A percentile compares a stretch with the other conserved stretches of the same genome.
phyloP scores from a whole-genome alignment of 2,797 vertebrate genomes.

The Macroramphosus scolopax region DNA sequence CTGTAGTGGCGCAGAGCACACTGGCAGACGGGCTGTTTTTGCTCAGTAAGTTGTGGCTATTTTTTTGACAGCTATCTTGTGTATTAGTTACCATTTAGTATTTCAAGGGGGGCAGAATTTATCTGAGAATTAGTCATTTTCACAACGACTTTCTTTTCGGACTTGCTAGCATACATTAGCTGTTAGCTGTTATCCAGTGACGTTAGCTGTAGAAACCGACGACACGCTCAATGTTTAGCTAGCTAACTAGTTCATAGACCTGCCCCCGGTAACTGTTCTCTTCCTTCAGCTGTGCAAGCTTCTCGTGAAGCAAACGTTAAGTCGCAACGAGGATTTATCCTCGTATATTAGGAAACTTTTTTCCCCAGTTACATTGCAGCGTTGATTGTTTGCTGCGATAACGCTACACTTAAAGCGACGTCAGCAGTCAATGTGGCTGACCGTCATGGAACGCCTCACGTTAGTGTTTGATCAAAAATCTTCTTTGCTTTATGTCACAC shows the following conservation, averaged over 20 bases:
- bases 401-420: slow-evolving; percentile 36
- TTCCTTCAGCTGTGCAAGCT: background rate
- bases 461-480: background rate
- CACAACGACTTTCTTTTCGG: background rate
- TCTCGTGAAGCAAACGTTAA: background rate
- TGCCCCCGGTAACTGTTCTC: background rate
- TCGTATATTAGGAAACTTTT: background rate
- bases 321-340: background rate
- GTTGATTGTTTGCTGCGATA: slow-evolving; percentile 7
- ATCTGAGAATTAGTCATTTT: background rate
- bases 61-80: slow-evolving; percentile 16
- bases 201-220: slow-evolving; percentile 35
- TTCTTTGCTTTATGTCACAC: slow-evolving; percentile 20
- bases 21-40: slow-evolving; percentile 38
- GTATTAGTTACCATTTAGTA: background rate
- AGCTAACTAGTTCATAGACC: slow-evolving; percentile 5
- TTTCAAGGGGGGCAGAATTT: background rate
- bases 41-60: slow-evolving; percentile 51
- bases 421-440: slow-evolving; percentile 39
- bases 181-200: slow-evolving; percentile 47
- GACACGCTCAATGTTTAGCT: slow-evolving; percentile 7
- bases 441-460: slow-evolving; percentile 40
- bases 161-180: slow-evolving; percentile 46
- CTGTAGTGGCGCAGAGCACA: slow-evolving; percentile 17
- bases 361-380: background rate